Evolutionary conservation across 92 coral and sea anemone species (phyloP), one percentile per base, ranked within the genome.

Genomic region (Micromussa lordhowensis): DNA sequence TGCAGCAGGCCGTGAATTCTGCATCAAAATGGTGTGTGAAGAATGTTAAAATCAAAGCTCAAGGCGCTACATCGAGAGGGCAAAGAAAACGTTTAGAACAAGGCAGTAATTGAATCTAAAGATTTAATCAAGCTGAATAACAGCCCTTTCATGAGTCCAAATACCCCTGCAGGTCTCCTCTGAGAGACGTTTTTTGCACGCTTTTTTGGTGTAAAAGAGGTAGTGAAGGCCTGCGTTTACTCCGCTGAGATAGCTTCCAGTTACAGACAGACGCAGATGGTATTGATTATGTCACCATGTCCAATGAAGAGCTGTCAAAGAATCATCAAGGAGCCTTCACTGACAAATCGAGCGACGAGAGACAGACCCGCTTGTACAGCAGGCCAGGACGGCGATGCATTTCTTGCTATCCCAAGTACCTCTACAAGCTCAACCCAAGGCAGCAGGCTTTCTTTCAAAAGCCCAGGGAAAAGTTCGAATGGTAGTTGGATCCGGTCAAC

Each of bases 281-380:
- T 24, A 66, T 17, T n/a, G 87, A 77, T 19, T 88, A 84, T 59
- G 86, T 85, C 12, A 48, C 73, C 64, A 88, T 88, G 94, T 68
- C 92, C 64, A 87, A 92, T 57, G 83, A 84, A 28, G 92, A 88
- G 72, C 72, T 58, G 21, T 83, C 89, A 53, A 92, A 88, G 85
- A 91, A 88, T 73, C 92, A 88, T 40, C 90, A 80, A 21, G 94
- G 94, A 14, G 91, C 83, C 29, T 72, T 80, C 68, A 58, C 63
- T 75, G 86, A 82, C 84, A 87, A 87, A 38, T 57, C 82, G 77
- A 49, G 79, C 58, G 69, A 77, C 28, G 94, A 87, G 88, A 77
- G 80, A 18, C 36, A 82, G 58, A 87, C 89, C 30, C n/a, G 83
- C 28, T 68, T 87, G 75, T 91, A 82, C 84, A 75, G 85, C 74